These are phyloP conservation scores for Drosophila mulleri DNA, from an alignment of 2,888 invertebrate genomes.

Conservation along the genomic window DNA sequence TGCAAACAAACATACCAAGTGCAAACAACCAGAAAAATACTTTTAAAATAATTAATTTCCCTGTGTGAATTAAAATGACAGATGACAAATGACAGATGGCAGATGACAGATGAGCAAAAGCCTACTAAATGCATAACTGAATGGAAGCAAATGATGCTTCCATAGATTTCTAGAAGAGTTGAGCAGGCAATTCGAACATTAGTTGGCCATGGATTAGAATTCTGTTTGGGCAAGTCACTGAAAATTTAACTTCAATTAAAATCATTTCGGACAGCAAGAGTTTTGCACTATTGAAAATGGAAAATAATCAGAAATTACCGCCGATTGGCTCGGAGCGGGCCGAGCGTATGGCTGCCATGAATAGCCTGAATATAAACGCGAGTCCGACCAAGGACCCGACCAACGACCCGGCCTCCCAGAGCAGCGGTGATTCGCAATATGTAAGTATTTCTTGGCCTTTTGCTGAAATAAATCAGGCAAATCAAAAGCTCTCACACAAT, in stretches of 20 bases:
- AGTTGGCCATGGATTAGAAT: conserved; percentile 1
- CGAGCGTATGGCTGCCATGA: conserved; percentile 23
- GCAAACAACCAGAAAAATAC: too few relatives aligned
- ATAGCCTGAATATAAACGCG: conserved; percentile 11
- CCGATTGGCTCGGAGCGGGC: conserved; percentile 46
- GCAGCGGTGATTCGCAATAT: neutral
- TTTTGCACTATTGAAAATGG: conserved; percentile 16
- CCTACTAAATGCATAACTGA: too few relatives aligned
- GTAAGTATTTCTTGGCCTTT: conserved; percentile 10
- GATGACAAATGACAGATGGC: too few relatives aligned
- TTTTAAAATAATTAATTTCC: too few relatives aligned
- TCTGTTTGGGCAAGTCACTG: conserved; percentile 10
- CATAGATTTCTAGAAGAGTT: neutral
- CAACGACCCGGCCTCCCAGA: neutral
- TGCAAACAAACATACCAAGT: too few relatives aligned
- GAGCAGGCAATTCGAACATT: neutral
- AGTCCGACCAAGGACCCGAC: conserved; percentile 10
- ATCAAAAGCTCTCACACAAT: neutral
- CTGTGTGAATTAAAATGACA: too few relatives aligned
- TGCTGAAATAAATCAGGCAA: neutral
- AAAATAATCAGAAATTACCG: neutral
- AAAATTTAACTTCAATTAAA: conserved; percentile 1
- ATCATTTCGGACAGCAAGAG: neutral
- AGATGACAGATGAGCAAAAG: too few relatives aligned
- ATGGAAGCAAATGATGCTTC: too few relatives aligned